A percentile compares a stretch with the other conserved stretches of the same genome.
phyloP scores from a whole-genome alignment of 2,888 invertebrate species.

The Gastrophysa polygoni region DNA sequence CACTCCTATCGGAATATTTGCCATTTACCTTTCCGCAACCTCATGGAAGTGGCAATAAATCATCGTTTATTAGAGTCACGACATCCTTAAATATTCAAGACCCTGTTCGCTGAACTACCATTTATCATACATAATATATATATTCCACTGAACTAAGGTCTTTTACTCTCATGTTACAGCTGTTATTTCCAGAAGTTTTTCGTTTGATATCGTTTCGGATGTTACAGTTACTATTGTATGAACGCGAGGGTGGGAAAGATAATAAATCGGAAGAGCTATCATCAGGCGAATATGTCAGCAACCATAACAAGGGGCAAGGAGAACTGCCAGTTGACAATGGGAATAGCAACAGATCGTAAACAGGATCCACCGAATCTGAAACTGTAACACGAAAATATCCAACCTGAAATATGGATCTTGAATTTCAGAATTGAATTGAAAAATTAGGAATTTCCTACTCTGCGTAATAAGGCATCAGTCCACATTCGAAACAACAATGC shows the following conservation, averaged over 20 bases:
- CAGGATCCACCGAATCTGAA: no score
- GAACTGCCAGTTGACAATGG: no score
- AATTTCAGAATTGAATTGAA: no score
- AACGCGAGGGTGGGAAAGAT: not conserved
- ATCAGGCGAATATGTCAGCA: no score
- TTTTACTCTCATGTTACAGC: not conserved
- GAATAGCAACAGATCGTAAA: no score
- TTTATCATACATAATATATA: conserved; percentile 44
- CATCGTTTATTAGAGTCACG: conserved; percentile 48
- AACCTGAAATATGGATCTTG: no score
- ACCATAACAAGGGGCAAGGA: no score
- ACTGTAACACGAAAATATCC: no score
- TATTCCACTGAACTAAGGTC: conserved; percentile 5
- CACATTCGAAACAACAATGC: no score
- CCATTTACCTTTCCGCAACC: conserved; percentile 41
- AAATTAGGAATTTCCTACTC: no score
- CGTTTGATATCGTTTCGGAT: not conserved
- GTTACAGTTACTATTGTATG: not conserved
- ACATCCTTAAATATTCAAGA: conserved; percentile 47
- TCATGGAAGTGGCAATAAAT: conserved; percentile 45
- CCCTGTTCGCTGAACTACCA: conserved; percentile 43
- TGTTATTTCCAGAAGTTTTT: not conserved
- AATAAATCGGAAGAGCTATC: not conserved
- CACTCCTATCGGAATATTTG: conserved; percentile 32
- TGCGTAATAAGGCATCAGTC: no score